Percentiles rank a stretch among this genome's conserved stretches.
Evolutionary conservation across 2,113 vertebrate species (phyloP).

Genomic region (Notothenia coriiceps): DNA sequence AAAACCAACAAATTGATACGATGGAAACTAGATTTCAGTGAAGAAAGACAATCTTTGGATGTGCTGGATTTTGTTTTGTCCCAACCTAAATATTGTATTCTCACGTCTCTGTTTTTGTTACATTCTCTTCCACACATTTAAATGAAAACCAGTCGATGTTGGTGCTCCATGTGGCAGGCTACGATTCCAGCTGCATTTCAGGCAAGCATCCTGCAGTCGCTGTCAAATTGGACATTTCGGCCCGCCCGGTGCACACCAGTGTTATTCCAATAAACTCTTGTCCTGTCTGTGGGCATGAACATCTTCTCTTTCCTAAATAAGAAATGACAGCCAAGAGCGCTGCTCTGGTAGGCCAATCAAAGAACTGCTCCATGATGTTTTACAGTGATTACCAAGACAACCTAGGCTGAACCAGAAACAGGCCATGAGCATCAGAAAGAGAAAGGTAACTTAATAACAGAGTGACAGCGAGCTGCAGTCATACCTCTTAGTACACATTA

Average conservation of each 20-base stretch:
- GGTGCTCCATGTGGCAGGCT: neutral
- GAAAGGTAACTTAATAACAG: constrained; percentile 59
- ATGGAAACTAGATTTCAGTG: neutral
- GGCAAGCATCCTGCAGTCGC: constrained; percentile 22
- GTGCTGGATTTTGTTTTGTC: neutral
- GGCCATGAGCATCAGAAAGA: constrained; percentile 48
- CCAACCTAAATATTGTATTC: neutral
- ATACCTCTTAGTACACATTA: constrained; percentile 24
- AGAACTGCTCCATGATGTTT: constrained; percentile 66
- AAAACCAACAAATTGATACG: neutral
- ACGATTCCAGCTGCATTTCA: constrained; percentile 30
- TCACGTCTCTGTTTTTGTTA: neutral
- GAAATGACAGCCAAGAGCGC: constrained; percentile 75
- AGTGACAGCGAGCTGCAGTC: constrained; percentile 37
- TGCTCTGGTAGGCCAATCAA: constrained; percentile 74
- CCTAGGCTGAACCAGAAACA: constrained; percentile 40
- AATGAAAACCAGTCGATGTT: neutral
- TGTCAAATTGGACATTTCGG: constrained; percentile 46
- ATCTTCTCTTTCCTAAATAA: constrained; percentile 66
- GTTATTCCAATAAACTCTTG: constrained; percentile 76
- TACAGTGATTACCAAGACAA: constrained; percentile 71
- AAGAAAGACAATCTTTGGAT: neutral
- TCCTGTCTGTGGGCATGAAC: constrained; percentile 71
- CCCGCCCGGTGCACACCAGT: constrained; percentile 49
- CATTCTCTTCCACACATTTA: neutral